Conservation (phyloP, 2,113 vertebrate genomes). For the Struthidea cinerea region DNA sequence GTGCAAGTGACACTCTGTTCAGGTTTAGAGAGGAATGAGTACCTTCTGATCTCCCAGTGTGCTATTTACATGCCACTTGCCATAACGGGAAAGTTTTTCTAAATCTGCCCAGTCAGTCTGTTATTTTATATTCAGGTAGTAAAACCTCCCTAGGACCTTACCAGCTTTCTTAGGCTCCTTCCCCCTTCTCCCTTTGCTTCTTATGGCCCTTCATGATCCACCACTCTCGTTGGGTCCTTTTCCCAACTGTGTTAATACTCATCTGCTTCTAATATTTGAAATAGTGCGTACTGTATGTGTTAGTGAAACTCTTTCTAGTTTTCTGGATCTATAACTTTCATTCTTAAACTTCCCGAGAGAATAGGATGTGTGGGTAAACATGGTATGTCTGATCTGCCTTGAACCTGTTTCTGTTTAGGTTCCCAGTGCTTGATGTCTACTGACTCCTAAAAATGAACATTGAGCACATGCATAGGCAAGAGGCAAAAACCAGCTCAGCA, state of each 20-base stretch:
- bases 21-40: neutral
- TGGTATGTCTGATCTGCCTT: neutral
- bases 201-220: neutral
- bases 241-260: neutral
- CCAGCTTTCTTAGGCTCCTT: neutral
- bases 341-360: neutral
- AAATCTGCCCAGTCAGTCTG: neutral
- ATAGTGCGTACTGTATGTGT: neutral
- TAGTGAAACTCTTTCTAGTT: neutral
- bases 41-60: neutral
- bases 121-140: neutral
- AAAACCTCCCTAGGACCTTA: neutral
- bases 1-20: neutral
- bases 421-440: neutral
- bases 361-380: neutral
- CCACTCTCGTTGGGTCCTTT: accelerated
- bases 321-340: neutral
- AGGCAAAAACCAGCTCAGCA: neutral
- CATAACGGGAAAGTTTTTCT: neutral
- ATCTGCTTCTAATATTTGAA: neutral
- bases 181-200: neutral
- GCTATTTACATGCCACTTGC: neutral
- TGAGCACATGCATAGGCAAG: neutral
- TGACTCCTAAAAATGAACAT: neutral
- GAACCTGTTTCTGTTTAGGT: neutral